Evolutionary conservation across 2,113 vertebrate genomes (phyloP), one percentile per base, ranked within the genome.

Genomic region (Salvelinus namaycush): DNA sequence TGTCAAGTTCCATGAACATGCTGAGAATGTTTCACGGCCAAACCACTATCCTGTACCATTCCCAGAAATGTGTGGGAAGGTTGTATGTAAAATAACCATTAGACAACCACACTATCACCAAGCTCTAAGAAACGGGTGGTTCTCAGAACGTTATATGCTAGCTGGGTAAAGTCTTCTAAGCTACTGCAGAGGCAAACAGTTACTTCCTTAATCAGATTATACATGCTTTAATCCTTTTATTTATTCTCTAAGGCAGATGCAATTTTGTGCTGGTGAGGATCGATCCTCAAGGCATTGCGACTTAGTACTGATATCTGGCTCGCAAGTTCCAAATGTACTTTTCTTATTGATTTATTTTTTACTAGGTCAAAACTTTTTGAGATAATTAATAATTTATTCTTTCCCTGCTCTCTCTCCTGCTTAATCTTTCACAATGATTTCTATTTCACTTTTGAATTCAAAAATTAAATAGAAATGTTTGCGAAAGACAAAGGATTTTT

Each of bases 221-320:
- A 62, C 76, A 79, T 73, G 80, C 80, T 82, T 79, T 88, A 85
- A 84, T 79, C 80, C 76, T 79, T 83, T 84, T 79, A 87, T 88
- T 83, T 86, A 83, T 85, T 85, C 84, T 88, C 76, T 76, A 76
- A 86, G 77, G 79, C 76, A 81, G 76, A 89, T 84, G 69, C 79
- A 85, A 81, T 88, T 84, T 87, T 85, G 39, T 44, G 39, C 70
- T 75, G 77, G 76, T 85, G 75, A 80, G 78, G 84, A 79, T 83
- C 77, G 79, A 90, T 89, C 78, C 79, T 87, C 59, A 73, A 82
- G 81, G 75, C 75, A 79, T 31, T 70, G 66, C 20, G 78, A 81
- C 68, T 77, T 79, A 77, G 83, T 74, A 27, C 76, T 76, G 65
- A 72, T 76, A 76, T 82, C 70, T 72, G 76, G 22, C 74, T 73